These are phyloP conservation scores for Fundulus diaphanus DNA, from an alignment of 2,797 vertebrate species.

Conservation along the genomic window DNA sequence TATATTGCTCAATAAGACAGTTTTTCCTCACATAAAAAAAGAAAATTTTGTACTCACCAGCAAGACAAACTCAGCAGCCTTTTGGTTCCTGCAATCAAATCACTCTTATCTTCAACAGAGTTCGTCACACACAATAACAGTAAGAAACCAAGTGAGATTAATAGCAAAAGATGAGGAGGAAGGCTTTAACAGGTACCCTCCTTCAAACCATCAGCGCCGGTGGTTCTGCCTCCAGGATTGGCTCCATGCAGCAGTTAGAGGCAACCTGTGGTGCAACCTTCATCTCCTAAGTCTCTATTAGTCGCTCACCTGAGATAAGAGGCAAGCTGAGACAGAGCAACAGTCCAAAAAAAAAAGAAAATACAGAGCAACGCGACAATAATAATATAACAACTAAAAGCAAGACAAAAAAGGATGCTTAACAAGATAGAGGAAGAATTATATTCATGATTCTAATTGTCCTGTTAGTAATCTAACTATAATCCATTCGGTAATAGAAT, in stretches of 20 bases:
- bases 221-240: slow-evolving; percentile 80
- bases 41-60: slow-evolving; percentile 60
- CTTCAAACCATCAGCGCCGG: slow-evolving; percentile 80
- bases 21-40: background rate
- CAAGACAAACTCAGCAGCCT: slow-evolving; percentile 19
- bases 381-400: background rate
- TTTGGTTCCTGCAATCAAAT: slow-evolving; percentile 33
- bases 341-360: background rate
- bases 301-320: slow-evolving; percentile 34
- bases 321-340: background rate
- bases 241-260: slow-evolving; percentile 72
- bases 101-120: slow-evolving; percentile 25
- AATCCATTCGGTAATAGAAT: background rate
- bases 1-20: background rate
- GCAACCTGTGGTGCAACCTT: slow-evolving; percentile 81
- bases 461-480: background rate
- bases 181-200: slow-evolving; percentile 77
- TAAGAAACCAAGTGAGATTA: slow-evolving; percentile 58
- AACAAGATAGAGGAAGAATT: background rate
- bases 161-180: slow-evolving; percentile 62
- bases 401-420: background rate
- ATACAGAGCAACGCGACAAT: background rate
- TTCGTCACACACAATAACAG: slow-evolving; percentile 46
- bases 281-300: slow-evolving; percentile 60
- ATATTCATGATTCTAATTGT: background rate